These are phyloP conservation scores for Bos taurus DNA, from an alignment of 2,113 vertebrate species.

Conservation along the genomic window ARS-UCD2.0 NC_037339.1:14025501-14026000, in stretches of 20 bases:
- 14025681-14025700: constrained; percentile 24
- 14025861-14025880: not conserved
- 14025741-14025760: not conserved
- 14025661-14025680: constrained; percentile 13
- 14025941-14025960: not conserved
- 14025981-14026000: not conserved
- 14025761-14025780: constrained; percentile 1
- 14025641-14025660: not conserved
- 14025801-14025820: not conserved
- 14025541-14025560: constrained; percentile 56
- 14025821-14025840: not conserved
- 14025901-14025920: not conserved
- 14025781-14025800: constrained; percentile 1
- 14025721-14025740: constrained; percentile 22
- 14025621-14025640: not conserved
- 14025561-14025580: constrained; percentile 26
- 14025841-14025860: not conserved
- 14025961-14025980: not conserved
- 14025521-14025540: constrained; percentile 39
- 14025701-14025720: not conserved
- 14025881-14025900: not conserved
- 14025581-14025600: constrained; percentile 58
- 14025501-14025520: constrained; percentile 70
- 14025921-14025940: not conserved
- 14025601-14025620: constrained; percentile 59